phyloP scores from a whole-genome alignment of 2,888 invertebrate species.

The Pammene fasciana region DNA sequence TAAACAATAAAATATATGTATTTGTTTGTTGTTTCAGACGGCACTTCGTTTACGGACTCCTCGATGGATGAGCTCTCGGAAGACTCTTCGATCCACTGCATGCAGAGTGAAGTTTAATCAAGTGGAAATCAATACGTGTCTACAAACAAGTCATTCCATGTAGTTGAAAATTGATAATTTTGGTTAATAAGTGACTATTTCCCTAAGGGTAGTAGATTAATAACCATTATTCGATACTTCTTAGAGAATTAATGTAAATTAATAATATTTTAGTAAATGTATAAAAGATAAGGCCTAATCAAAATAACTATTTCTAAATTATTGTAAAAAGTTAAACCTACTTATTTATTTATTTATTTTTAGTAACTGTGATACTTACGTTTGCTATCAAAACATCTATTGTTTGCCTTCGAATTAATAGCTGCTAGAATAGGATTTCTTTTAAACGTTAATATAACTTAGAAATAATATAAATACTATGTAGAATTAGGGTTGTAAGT shows the following conservation, averaged over 20 bases:
- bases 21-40: conserved; percentile 62
- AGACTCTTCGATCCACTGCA: conserved; percentile 93
- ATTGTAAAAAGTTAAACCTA: conserved; percentile 63
- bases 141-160: background rate
- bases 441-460: conserved; percentile 12
- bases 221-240: background rate
- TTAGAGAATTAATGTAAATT: conserved; percentile 27
- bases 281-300: conserved; percentile 24
- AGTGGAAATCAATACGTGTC: background rate
- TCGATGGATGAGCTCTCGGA: conserved; percentile 94
- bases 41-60: conserved; percentile 86
- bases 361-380: conserved; percentile 71
- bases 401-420: conserved; percentile 33
- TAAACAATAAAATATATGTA: too few relatives aligned
- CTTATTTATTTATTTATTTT: conserved; percentile 73
- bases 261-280: conserved; percentile 22
- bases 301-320: conserved; percentile 47
- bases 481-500: conserved; percentile 24
- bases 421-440: conserved; percentile 17
- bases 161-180: conserved; percentile 1
- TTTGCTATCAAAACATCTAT: conserved; percentile 46
- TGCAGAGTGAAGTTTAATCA: conserved; percentile 89
- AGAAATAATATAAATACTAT: conserved; percentile 10
- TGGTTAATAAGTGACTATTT: background rate
- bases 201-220: background rate